Base-by-base conservation (phyloP, 2,888 invertebrate genomes). In the Byasa hedistus region DNA sequence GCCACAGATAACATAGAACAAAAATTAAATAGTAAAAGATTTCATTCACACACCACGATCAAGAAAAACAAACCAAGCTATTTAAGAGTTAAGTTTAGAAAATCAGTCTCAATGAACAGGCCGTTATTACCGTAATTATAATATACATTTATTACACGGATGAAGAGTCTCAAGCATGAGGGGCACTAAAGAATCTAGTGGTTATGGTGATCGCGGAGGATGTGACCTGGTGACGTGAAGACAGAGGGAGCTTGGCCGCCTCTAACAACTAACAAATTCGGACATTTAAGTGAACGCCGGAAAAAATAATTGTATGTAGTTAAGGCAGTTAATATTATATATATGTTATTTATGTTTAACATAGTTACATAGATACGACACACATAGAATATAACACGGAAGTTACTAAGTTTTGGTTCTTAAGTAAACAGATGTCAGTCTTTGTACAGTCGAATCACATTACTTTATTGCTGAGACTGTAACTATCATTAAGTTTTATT, bases 31-130 rank as follows among this genome's bases (percentile, higher is more conserved):
- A n/a, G n/a, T n/a, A n/a, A n/a, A n/a, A n/a, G 32, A 32, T 24
- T 12, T n/a, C 66, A 65, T 64, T 59, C 68, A 66, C 77, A 76
- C 73, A 71, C 73, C 19, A 75, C 73, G 71, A 79, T 77, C 73
- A 69, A 76, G 66, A 78, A 78, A 80, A 71, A 15, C 5, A 70
- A 80, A 79, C 70, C 77, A 79, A 78, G 72, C 74, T 71, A 78
- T 80, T 82, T 83, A 83, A 86, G 85, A 86, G 82, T 84, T 85
- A 83, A 80, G 81, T 84, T 86, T 83, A 93, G 85, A 90, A 90
- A 89, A 91, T 91, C 91, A 91, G 91, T 91, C 91, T 91, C 89
- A 87, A 88, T 80, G 83, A 87, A 89, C 91, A 91, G 91, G 91
- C 91, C 91, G 83, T 90, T 83, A 78, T 84, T 85, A 83, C 81